Base-by-base conservation (phyloP, 2,113 vertebrate species). In the Oreotrochilus melanogaster region DNA sequence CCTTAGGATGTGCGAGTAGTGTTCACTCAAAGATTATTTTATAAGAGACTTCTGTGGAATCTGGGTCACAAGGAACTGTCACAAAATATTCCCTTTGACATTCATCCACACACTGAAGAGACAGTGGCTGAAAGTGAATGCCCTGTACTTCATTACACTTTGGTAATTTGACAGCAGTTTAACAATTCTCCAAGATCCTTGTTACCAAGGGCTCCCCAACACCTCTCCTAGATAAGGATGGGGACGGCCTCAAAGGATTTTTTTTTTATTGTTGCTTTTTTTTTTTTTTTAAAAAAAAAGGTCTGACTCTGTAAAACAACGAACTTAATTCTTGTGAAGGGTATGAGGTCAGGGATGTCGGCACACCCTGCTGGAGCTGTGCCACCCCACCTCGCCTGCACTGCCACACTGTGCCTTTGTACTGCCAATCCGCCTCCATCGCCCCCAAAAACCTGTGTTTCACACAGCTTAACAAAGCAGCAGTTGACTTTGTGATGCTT, bases 61-160 rank as follows among this genome's bases (percentile, higher is more conserved):
- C 81, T 86, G 94, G 93, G 96, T 97, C 92, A 96, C 71, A 81
- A 96, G 86, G 69, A 93, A 94, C 80, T 64, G 70, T 88, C 89
- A 94, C 65, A 88, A 86, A 96, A 94, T 67, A 96, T 78, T 95
- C 78, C 87, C 88, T 96, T 85, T 95, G 96, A 96, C 81, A 43
- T 87, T 64, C 78, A 78, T 31, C 54, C 86, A 81, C 78, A 42
- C 72, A 27, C 60, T 70, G 71, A 94, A 88, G 78, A 57, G 33
- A 48, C 27, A 81, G 50, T 43, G 88, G 51, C 88, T 95, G 72
- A 91, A 94, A 89, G 73, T 39, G 78, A 78, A 47, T 3, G 8
- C 66, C 85, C 85, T 58, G 65, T 65, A 84, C 61, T 31, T 71
- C 12, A 31, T 78, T 83, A 83, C 73, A 61, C 87, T 86, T 75